Base-by-base conservation (phyloP, 2,113 vertebrate species). In the Otolemur garnettii region DNA sequence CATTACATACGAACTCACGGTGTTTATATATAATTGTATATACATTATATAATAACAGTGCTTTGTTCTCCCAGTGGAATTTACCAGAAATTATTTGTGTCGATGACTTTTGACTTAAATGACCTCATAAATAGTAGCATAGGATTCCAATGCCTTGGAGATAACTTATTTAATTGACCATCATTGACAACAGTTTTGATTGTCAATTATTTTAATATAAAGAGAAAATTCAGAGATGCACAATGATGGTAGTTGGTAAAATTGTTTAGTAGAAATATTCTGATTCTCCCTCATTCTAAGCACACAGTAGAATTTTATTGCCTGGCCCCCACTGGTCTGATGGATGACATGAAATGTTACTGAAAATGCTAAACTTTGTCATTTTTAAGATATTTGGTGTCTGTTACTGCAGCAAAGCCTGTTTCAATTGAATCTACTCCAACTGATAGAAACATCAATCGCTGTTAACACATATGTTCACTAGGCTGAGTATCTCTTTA, bases 171-270 rank as follows among this genome's bases (percentile, higher is more conserved):
- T 72, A 19, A 80, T 33, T 74, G 33, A 2, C 6, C 28, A 1
- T n/a, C 33, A 8, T 0, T 8, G 33, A 9, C 19, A 7, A 60
- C 11, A 53, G 30, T 53, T 79, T 50, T 22, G 35, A 59, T 3
- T 68, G 50, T 22, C 42, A 24, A 0, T 42, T 35, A 26, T 87
- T 84, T 87, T 33, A 60, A 66, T 55, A 33, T 28, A 26, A 35
- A 0, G 22, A 53, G 53, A 75, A 74, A 22, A 30, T 24, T 42
- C 30, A 33, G 14, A 5, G 17, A 35, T 7, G 5, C 4, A 66
- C 5, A 66, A 0, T 7, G 57, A 4, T 13, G 5, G 42, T 18
- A 10, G 42, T 71, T 8, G 19, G 4, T 42, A 21, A 33, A 7
- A 28, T 2, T 5, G 0, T 66, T 91, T 19, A 15, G 15, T 42